Evolutionary conservation across 2,113 vertebrate genomes (phyloP), one percentile per base, ranked within the genome.

Genomic region (Glaucidium brasilianum): DNA sequence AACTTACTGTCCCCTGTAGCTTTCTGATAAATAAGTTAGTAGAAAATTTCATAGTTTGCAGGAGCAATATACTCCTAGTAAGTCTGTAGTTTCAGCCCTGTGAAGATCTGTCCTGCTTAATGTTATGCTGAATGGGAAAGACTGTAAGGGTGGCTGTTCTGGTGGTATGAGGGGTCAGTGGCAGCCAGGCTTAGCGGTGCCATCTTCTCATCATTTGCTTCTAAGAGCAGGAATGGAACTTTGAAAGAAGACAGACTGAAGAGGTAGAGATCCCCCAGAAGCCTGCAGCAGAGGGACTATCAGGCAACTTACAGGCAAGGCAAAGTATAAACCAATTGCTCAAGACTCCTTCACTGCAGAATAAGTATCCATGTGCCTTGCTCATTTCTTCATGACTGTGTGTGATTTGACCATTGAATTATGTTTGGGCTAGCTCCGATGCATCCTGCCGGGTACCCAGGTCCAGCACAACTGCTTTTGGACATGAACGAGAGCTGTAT

Each of bases 121-220:
- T 0, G 1, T 14, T 41, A 2, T 0, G 1, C 15, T 9, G 15
- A 8, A 3, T 2, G 1, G 13, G 26, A 17, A 52, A 32, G 49
- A 29, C 18, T 20, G 11, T n/a, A 20, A 84, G 13, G 35, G 7
- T 43, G 35, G 26, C 23, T 27, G 0, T 35, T 69, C 25, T 18
- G 9, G 32, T n/a, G 16, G 29, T 66, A 11, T 15, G 53, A 41
- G 47, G 16, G 43, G 43, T 9, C 5, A 10, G 49, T 45, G 55
- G 49, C 62, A 25, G 21, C 35, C 29, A 69, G 62, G 56, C 32
- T 32, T 76, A 47, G 43, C 1, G 0, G 43, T 35, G 41, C 37
- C 15, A 29, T 47, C 50, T 9, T 63, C 17, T 74, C 1, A 16
- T 41, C 12, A 10, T 58, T 75, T 39, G 39, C 43, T 59, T 71